These are phyloP conservation scores for Drosophila emarginata DNA, from an alignment of 2,888 invertebrate species.

Conservation along the genomic window DNA sequence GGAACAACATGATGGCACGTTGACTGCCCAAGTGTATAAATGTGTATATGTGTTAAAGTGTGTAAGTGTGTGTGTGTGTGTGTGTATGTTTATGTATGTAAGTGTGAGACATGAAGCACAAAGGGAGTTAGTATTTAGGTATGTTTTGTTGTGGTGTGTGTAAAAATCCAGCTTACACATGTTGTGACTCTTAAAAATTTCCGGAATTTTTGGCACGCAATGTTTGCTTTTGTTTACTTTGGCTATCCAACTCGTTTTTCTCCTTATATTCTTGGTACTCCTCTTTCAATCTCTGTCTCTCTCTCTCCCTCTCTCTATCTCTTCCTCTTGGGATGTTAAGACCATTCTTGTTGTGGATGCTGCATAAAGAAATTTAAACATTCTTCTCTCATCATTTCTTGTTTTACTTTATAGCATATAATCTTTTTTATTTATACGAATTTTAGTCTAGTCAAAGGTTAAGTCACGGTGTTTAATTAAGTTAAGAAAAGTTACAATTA, in stretches of 20 bases:
- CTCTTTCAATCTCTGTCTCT: not conserved
- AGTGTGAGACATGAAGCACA: constrained; percentile 16
- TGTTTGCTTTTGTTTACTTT: constrained; percentile 72
- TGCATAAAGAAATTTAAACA: not conserved
- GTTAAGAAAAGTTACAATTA: constrained; percentile 61
- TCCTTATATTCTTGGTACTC: not conserved
- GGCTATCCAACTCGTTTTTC: constrained; percentile 38
- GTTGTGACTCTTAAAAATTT: constrained; percentile 77
- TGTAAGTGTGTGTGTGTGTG: constrained; percentile 1
- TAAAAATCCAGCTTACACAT: constrained; percentile 72
- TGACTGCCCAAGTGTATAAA: constrained; percentile 5
- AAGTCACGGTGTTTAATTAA: constrained; percentile 55
- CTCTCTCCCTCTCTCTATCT: not conserved
- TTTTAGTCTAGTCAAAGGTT: not conserved
- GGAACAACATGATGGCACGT: constrained; percentile 37
- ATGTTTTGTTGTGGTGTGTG: constrained; percentile 31
- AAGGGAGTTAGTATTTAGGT: constrained; percentile 5
- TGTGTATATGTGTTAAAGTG: constrained; percentile 3
- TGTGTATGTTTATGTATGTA: constrained; percentile 2
- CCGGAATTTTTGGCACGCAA: constrained; percentile 78
- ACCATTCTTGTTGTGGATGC: not conserved
- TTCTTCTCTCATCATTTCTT: not conserved
- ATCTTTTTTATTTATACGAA: constrained; percentile 17
- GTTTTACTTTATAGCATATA: not conserved
- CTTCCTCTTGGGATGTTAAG: not conserved